Conservation (phyloP, 2,888 invertebrate genomes). For the Aleiodes leptofemur region DNA sequence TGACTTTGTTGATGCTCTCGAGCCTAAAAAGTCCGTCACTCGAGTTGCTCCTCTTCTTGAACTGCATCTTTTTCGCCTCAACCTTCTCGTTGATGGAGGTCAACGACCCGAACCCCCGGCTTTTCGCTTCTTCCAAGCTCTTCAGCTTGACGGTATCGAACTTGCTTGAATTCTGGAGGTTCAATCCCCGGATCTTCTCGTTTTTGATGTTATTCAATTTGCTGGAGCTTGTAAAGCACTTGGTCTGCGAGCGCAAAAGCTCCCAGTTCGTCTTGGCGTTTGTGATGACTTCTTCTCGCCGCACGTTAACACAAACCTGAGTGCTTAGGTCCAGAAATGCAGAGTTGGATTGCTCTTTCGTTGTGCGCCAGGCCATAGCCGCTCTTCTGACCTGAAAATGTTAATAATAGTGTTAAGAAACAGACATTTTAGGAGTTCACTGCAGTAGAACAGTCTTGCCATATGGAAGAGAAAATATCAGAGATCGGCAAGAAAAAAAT, state of each 20-base stretch:
- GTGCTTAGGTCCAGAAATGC: constrained; percentile 81
- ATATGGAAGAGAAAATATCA: too few relatives aligned
- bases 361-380: constrained; percentile 87
- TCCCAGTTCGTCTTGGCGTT: constrained; percentile 94
- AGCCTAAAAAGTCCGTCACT: constrained; percentile 64
- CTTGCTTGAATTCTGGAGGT: constrained; percentile 63
- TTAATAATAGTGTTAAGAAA: too few relatives aligned
- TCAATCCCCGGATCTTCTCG: constrained; percentile 61
- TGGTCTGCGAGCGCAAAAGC: constrained; percentile 83
- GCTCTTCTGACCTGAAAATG: constrained; percentile 86
- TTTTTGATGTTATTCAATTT: constrained; percentile 59
- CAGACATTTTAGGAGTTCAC: too few relatives aligned
- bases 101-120: constrained; percentile 67
- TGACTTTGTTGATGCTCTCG: constrained; percentile 59
- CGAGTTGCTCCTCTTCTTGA: constrained; percentile 67
- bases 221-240: constrained; percentile 75
- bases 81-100: constrained; percentile 68
- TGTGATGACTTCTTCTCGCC: constrained; percentile 89
- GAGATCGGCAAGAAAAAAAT: too few relatives aligned
- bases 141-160: constrained; percentile 61
- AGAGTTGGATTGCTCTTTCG: constrained; percentile 85
- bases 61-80: constrained; percentile 65
- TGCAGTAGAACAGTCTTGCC: too few relatives aligned
- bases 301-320: constrained; percentile 78
- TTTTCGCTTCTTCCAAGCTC: constrained; percentile 63